Base-by-base conservation (phyloP, 2,113 vertebrate species). In the Gymnorhina tibicen region DNA sequence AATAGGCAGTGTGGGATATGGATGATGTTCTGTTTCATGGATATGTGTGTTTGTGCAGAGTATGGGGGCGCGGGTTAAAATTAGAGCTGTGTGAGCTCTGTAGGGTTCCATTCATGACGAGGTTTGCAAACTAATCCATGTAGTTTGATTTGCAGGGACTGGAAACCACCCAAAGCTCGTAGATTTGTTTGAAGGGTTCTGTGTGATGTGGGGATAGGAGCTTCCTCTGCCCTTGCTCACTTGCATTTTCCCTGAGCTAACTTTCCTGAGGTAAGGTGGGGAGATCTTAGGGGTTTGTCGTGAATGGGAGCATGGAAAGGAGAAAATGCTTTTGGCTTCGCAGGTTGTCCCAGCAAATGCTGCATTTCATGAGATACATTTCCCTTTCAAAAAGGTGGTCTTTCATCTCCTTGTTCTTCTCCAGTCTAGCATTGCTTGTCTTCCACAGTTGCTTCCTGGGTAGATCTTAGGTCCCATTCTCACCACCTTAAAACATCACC, bases 91-190 rank as follows among this genome's bases (percentile, higher is more conserved):
- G 63, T 13, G 76, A 91, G 75, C 64, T 64, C 63, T 67, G 60
- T 63, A 72, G 79, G 72, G 72, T 72, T 95, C 85, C 86, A 79
- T 85, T 94, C 89, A 79, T 30, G 33, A 64, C 17, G 35, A 68
- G n/a, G 81, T 94, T 95, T 96, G 88, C 72, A 89, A 85, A 91
- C 33, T 83, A 83, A 92, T 95, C 76, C 6, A 1, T 33, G 50
- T 74, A 81, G 50, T 73, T 84, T 84, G 64, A 93, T 95, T 86
- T 91, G 74, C 63, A 91, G 68, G 10, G 27, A 24, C 37, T 95
- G 93, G 93, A 96, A 92, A 58, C 22, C 41, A 85, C 75, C 64
- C 91, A 95, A 86, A 53, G 14, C 66, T 91, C 1, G 0, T 53
- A 72, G 56, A 60, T 90, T 85, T 87, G 39, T 93, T 92, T 96